These are phyloP conservation scores for Argentina silus DNA, from an alignment of 2,797 vertebrate species.

Conservation along the genomic window DNA sequence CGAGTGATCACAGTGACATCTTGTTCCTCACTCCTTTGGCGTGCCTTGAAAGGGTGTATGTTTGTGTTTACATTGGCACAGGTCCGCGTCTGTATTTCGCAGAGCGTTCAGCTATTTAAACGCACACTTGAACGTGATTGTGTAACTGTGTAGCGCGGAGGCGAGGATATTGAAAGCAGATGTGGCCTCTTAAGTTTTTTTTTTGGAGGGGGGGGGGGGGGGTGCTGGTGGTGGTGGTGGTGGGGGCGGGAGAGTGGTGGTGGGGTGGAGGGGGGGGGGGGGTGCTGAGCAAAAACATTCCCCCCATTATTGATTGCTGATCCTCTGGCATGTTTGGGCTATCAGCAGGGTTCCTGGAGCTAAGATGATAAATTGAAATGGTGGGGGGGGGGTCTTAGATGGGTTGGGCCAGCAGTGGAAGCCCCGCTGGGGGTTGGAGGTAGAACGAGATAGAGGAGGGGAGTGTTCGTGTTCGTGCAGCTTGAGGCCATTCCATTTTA, in stretches of 20 bases:
- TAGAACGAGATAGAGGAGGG: slow-evolving; percentile 26
- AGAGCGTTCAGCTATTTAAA: slow-evolving; percentile 61
- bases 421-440: slow-evolving; percentile 13
- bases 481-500: slow-evolving; percentile 17
- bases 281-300: slow-evolving; percentile 66
- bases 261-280: not conserved
- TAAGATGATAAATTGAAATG: slow-evolving; percentile 61
- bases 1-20: slow-evolving; percentile 57
- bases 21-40: slow-evolving; percentile 66
- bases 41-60: slow-evolving; percentile 57
- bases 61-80: slow-evolving; percentile 66
- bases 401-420: slow-evolving; percentile 7
- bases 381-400: slow-evolving; percentile 29
- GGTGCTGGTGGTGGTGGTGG: not conserved
- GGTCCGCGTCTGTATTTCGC: slow-evolving; percentile 56
- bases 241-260: not conserved
- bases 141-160: slow-evolving; percentile 71
- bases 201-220: slow-evolving; percentile 32
- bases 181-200: slow-evolving; percentile 72
- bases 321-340: slow-evolving; percentile 76
- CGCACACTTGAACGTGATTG: slow-evolving; percentile 70
- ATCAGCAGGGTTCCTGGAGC: slow-evolving; percentile 66
- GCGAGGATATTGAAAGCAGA: slow-evolving; percentile 85
- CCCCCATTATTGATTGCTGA: slow-evolving; percentile 79
- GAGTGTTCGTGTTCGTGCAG: slow-evolving; percentile 17